These are phyloP conservation scores for Teleogryllus oceanicus DNA, from an alignment of 2,888 invertebrate species.

Conservation along the genomic window DNA sequence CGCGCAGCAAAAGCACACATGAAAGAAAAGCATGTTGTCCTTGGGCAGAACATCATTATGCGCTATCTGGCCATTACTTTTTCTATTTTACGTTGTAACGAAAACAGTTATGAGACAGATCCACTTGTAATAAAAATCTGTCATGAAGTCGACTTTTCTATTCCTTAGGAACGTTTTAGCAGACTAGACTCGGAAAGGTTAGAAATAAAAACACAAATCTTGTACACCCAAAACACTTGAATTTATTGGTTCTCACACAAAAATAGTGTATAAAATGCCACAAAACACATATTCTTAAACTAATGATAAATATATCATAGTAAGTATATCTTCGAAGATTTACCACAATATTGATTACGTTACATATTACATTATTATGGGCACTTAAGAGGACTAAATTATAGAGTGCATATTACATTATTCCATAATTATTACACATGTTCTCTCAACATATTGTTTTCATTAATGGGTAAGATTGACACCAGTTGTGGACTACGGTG, in stretches of 20 bases:
- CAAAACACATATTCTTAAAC: neutral
- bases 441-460: neutral
- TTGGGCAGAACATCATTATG: no score
- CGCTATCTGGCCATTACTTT: no score
- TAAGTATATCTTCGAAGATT: neutral
- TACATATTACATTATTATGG: neutral
- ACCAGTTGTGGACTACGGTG: neutral
- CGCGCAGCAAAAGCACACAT: no score
- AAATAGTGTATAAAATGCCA: neutral
- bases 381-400: neutral
- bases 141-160: no score
- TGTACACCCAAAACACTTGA: neutral
- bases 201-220: neutral
- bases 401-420: neutral
- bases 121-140: no score
- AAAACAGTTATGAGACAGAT: no score
- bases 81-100: no score
- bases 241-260: slow-evolving; percentile 10
- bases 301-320: neutral
- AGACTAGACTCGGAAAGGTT: neutral
- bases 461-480: no score
- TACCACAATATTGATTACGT: neutral
- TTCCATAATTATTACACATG: neutral
- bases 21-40: no score
- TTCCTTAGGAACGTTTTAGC: no score